Percentiles rank a stretch among this genome's conserved stretches.
These are phyloP conservation scores for Lepidurus arcticus DNA, from an alignment of 1,140 invertebrate species.

Conservation along the genomic window DNA sequence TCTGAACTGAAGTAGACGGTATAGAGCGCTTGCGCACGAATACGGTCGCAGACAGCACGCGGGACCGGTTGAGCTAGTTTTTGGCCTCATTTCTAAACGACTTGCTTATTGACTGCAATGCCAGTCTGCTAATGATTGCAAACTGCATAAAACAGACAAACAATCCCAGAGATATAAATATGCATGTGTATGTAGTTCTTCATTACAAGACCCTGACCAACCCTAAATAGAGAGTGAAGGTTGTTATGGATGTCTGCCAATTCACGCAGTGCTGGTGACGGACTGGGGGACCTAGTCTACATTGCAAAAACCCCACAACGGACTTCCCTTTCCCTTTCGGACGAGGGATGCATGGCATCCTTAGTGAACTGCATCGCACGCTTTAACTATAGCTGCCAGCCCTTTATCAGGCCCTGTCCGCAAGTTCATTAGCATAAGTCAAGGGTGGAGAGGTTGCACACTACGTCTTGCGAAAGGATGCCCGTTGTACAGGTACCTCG, in stretches of 20 bases:
- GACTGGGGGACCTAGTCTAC: neutral
- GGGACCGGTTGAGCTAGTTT: neutral
- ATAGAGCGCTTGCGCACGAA: neutral
- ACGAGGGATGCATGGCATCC: neutral
- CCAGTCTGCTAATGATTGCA: too few species aligned
- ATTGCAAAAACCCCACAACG: neutral
- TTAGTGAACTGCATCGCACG: neutral
- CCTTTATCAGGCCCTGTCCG: neutral
- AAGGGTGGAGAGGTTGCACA: conserved; percentile 4
- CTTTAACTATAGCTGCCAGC: neutral
- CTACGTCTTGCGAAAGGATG: too few species aligned
- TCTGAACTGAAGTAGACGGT: too few species aligned
- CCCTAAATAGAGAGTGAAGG: too few species aligned
- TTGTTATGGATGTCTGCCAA: neutral
- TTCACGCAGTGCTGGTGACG: neutral
- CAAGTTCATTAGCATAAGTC: conserved; percentile 22
- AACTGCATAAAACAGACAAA: neutral
- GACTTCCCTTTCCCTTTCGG: neutral
- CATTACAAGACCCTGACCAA: too few species aligned
- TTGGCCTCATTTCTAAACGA: neutral
- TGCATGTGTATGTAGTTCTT: too few species aligned
- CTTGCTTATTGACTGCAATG: neutral
- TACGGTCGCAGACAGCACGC: neutral
- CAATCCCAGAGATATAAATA: too few species aligned
- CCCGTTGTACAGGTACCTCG: neutral